A percentile compares a stretch with the other conserved stretches of the same genome.
phyloP scores from a whole-genome alignment of 2,113 vertebrate species.

The Poeciliopsis turrubarensis region DNA sequence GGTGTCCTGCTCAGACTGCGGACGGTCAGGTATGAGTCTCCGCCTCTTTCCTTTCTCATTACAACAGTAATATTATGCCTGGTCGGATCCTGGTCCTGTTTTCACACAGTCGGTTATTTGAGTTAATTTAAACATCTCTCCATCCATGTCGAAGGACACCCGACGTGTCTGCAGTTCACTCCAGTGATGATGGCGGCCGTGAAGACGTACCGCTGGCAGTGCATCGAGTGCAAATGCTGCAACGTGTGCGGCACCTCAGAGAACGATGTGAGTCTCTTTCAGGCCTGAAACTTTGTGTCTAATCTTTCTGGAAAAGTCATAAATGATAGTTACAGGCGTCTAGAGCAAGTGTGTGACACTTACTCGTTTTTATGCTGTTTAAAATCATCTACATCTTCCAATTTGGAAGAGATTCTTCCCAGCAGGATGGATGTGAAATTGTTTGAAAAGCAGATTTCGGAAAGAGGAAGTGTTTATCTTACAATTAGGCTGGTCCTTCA shows the following conservation, averaged over 20 bases:
- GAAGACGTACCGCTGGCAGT: conserved; percentile 98
- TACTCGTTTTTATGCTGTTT: too few relatives aligned
- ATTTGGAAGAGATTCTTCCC: not conserved
- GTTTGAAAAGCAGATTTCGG: not conserved
- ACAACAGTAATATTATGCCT: not conserved
- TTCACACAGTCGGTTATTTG: not conserved
- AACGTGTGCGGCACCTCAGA: conserved; percentile 96
- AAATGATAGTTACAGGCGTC: too few relatives aligned
- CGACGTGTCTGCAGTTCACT: conserved; percentile 95
- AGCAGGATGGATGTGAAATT: not conserved
- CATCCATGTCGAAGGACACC: conserved; percentile 81
- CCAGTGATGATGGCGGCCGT: conserved; percentile 96
- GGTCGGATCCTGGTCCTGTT: not conserved
- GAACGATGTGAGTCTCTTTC: conserved; percentile 86
- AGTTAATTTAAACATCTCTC: not conserved
- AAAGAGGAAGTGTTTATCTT: not conserved
- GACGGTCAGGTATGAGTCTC: conserved; percentile 86
- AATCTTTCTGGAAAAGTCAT: not conserved
- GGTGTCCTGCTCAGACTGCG: conserved; percentile 97
- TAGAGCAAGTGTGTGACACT: too few relatives aligned
- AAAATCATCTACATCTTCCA: not conserved
- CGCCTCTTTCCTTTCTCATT: not conserved
- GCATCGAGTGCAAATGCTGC: conserved; percentile 98
- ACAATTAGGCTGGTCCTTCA: not conserved
- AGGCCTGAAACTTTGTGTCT: not conserved